Evolutionary conservation across 2,797 vertebrate genomes (phyloP).

Genomic region (Hydrocynus forskahlii): DNA sequence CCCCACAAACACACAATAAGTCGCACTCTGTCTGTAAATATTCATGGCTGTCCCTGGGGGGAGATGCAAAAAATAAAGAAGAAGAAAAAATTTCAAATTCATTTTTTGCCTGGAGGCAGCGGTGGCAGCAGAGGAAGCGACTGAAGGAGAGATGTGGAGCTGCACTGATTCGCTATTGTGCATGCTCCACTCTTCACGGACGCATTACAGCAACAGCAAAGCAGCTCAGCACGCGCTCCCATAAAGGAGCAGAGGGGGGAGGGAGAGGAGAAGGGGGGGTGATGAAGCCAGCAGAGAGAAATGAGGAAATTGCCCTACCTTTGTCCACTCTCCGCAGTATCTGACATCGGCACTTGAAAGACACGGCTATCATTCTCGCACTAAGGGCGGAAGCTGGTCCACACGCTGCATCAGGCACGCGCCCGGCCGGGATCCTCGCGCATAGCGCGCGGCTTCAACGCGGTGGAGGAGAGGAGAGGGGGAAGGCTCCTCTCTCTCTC

Average conservation of each 20-base stretch:
- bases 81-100: conserved; percentile 14
- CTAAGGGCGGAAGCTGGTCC: conserved; percentile 67
- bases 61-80: background rate
- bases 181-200: conserved; percentile 20
- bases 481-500: conserved; percentile 64
- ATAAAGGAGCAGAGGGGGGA: background rate
- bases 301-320: conserved; percentile 76
- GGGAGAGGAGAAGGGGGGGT: background rate
- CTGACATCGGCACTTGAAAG: conserved; percentile 98
- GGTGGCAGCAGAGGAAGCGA: conserved; percentile 10
- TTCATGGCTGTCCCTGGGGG: conserved; percentile 7
- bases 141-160: conserved; percentile 13
- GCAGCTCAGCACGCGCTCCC: background rate
- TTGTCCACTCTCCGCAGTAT: conserved; percentile 95
- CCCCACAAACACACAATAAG: conserved; percentile 21
- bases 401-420: conserved; percentile 74
- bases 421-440: conserved; percentile 76
- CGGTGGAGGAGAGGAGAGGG: conserved; percentile 78
- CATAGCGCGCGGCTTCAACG: conserved; percentile 78
- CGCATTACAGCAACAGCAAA: conserved; percentile 2
- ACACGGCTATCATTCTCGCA: conserved; percentile 94
- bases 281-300: background rate
- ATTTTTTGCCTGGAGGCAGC: conserved; percentile 15
- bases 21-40: conserved; percentile 38
- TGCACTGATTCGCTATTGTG: conserved; percentile 1